Conservation (phyloP, 2,797 vertebrate genomes). For the Acrocephalus scirpaceus region DNA sequence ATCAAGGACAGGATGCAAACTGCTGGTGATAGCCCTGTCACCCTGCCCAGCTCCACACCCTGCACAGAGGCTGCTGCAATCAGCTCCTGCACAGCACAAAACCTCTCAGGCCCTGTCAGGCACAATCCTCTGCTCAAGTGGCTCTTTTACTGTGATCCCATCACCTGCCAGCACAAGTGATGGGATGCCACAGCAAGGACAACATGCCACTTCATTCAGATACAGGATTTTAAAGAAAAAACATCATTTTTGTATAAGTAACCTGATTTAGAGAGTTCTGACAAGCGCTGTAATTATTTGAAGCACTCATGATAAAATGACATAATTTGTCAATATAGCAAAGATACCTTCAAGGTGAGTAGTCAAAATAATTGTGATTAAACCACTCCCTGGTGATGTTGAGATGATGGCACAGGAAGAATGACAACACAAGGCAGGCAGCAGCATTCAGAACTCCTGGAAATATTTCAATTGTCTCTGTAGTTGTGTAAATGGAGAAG, state of each 20-base stretch:
- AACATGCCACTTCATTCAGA: constrained; percentile 35
- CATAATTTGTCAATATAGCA: constrained; percentile 65
- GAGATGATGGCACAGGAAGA: constrained; percentile 30
- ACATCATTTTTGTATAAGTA: constrained; percentile 48
- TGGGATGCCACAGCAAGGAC: constrained; percentile 61
- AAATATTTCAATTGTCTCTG: constrained; percentile 26
- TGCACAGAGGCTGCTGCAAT: constrained; percentile 44
- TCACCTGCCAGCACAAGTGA: constrained; percentile 66
- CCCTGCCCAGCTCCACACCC: constrained; percentile 48
- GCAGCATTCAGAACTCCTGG: constrained; percentile 42
- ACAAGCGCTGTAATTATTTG: constrained; percentile 67
- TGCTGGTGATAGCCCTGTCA: constrained; percentile 61
- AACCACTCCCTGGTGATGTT: constrained; percentile 34
- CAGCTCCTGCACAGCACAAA: constrained; percentile 60
- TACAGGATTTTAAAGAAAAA: background rate
- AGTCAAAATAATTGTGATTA: constrained; percentile 72
- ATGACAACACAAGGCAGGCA: constrained; percentile 23
- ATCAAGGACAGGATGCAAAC: constrained; percentile 37
- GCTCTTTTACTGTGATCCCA: constrained; percentile 64
- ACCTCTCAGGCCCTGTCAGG: constrained; percentile 63
- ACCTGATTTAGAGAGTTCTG: constrained; percentile 57
- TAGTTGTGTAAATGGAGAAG: background rate
- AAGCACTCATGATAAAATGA: constrained; percentile 61
- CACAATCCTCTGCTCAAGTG: constrained; percentile 73
- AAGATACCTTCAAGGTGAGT: constrained; percentile 56